Conservation (phyloP, 2,113 vertebrate genomes). For the Amphiprion percula region DNA sequence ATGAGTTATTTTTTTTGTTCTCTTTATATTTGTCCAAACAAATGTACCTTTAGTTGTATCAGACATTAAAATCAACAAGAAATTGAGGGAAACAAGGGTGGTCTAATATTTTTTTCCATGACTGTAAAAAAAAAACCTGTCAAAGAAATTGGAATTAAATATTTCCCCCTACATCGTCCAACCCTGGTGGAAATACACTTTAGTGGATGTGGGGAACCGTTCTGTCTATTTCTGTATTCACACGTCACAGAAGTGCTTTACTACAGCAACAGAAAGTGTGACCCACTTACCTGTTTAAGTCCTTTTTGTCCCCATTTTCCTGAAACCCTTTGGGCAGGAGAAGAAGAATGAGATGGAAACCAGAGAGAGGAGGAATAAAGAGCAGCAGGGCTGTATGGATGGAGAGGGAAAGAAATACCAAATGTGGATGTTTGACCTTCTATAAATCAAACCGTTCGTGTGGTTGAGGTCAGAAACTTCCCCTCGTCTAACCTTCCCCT, state of each 20-base stretch:
- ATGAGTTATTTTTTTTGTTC: too few relatives aligned
- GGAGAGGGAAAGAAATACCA: neutral
- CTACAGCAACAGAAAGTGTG: constrained; percentile 59
- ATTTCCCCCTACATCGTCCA: too few relatives aligned
- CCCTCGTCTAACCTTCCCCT: constrained; percentile 14
- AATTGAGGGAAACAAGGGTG: too few relatives aligned
- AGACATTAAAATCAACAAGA: too few relatives aligned
- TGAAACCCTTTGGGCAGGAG: constrained; percentile 15
- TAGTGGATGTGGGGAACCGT: neutral
- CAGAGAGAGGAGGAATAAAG: neutral
- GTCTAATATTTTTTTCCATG: too few relatives aligned
- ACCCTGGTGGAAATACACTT: neutral
- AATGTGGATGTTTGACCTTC: constrained; percentile 36
- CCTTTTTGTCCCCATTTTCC: constrained; percentile 54
- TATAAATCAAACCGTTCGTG: constrained; percentile 56
- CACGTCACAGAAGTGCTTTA: constrained; percentile 51
- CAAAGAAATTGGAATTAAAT: too few relatives aligned
- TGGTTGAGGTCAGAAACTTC: constrained; percentile 46
- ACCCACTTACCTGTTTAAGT: constrained; percentile 80
- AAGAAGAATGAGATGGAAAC: constrained; percentile 9
- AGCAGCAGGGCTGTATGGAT: neutral
- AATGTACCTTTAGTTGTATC: too few relatives aligned
- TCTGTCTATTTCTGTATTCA: constrained; percentile 40
- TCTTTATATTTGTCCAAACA: too few relatives aligned
- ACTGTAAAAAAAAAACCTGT: too few relatives aligned